Conservation (phyloP, 1,140 invertebrate species). For the Neodiprion virginianus region DNA sequence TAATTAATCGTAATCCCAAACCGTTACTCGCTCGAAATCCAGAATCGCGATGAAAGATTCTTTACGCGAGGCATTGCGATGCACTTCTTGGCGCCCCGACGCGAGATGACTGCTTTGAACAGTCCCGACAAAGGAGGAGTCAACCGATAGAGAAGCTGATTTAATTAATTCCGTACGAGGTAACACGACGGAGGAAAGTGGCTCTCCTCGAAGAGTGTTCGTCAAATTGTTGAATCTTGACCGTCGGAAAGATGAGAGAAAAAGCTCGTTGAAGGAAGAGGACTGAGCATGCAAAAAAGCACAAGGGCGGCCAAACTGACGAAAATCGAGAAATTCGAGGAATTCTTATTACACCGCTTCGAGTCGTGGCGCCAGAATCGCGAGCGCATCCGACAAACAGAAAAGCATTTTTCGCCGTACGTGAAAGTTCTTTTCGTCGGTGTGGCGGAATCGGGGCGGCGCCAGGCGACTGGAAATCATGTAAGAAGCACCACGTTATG, state of each 20-base stretch:
- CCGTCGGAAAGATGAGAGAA: neutral
- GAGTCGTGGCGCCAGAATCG: neutral
- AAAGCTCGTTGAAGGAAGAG: neutral
- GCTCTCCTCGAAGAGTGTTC: too few relatives aligned
- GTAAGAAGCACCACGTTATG: slow-evolving; percentile 47
- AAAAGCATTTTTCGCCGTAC: neutral
- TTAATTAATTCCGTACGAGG: too few relatives aligned
- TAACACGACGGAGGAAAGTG: too few relatives aligned
- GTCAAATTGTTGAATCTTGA: neutral
- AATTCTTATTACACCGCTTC: neutral
- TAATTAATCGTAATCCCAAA: too few relatives aligned
- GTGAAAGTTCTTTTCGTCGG: too few relatives aligned
- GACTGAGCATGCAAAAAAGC: neutral
- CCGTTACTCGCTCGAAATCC: too few relatives aligned
- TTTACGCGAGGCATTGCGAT: too few relatives aligned
- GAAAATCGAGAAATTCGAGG: neutral
- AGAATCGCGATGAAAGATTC: too few relatives aligned
- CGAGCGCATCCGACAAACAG: neutral
- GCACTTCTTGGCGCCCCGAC: too few relatives aligned
- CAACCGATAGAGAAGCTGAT: too few relatives aligned
- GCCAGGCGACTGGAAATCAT: slow-evolving; percentile 7
- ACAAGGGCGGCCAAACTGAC: neutral
- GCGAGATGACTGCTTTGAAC: too few relatives aligned
- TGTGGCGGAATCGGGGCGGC: neutral
- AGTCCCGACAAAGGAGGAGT: too few relatives aligned